Base-by-base conservation (phyloP, 2,888 invertebrate species). In the Rhamnusium bicolor region DNA sequence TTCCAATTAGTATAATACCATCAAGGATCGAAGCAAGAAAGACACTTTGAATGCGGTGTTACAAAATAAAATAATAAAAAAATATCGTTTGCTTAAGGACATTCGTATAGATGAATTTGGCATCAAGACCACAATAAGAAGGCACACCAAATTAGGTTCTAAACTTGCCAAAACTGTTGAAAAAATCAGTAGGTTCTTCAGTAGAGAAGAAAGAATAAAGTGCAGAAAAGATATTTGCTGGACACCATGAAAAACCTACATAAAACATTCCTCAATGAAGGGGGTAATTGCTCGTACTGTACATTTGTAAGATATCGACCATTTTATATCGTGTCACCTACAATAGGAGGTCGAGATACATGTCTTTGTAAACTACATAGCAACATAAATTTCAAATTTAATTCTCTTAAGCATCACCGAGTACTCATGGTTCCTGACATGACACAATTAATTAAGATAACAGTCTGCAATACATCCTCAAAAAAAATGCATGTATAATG, bases 241-340 rank as follows among this genome's bases (percentile, higher is more conserved):
- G 67, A 67, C n/a, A 53, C 32, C 8, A 51, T 67, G 67, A 54
- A 54, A 19, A 67, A 67, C 27, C n/a, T 67, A 24, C 24, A 54
- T 32, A 21, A 19, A 46, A 27, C 53, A 53, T 54, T 53, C n/a
- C n/a, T n/a, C 16, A n/a, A 53, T 18, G 32, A 56, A 67, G 24
- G 18, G 29, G 53, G 32, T 7, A 10, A 14, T 32, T 67, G 53
- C 32, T 54, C 54, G 8, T 67, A 67, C 21, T 16, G 16, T 7
- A 46, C 18, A 53, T 67, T 67, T 32, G 53, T 19, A 29, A 24
- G 14, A 27, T 21, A 53, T 29, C 29, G 54, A 6, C 67, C 67
- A 53, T 67, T 67, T 21, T 67, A 67, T 67, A 54, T 67, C 8
- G 32, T 46, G 29, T 16, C 56, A 12, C 54, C 67, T 29, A 67